Evolutionary conservation across 2,888 invertebrate species (phyloP), one percentile per base, ranked within the genome.

Genomic region (Protodeltote pygarga): DNA sequence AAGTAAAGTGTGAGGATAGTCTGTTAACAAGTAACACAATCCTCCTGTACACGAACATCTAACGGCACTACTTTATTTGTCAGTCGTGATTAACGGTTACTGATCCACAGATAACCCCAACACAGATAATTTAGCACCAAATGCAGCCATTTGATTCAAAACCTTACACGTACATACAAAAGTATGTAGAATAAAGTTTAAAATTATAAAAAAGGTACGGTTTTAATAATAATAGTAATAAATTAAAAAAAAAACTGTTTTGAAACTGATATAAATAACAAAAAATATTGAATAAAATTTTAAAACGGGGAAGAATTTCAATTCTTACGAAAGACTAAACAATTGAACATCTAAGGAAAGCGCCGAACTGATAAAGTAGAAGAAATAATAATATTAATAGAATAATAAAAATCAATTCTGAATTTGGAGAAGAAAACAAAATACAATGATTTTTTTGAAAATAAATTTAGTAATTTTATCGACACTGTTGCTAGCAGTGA

Each of bases 71-170:
- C 38, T 32, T 11, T 85, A 75, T 87, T 87, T 82, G 82, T 50
- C 42, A 42, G 74, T 83, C 86, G 88, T 87, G 88, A 82, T 81
- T 64, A 75, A 61, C 78, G 64, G 57, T 68, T 62, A 50, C 28
- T 55, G 57, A 41, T 44, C 44, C 42, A 20, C 45, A 45, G 62
- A 60, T 71, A 61, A 64, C 61, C 58, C 40, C 39, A 25, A 55
- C 67, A 69, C 34, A 60, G 52, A 46, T 35, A 53, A 20, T 53
- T 60, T 54, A 59, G 49, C 50, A 37, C 53, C 34, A 38, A 60
- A 44, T 55, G 48, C 31, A 37, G 16, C 44, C 49, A 50, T 48
- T 53, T 42, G 35, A 17, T 35, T 28, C 16, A 27, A 41, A 34
- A 19, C 24, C 3, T 15, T 23, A 27, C n/a, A 31, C 32, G 9